phyloP scores from a whole-genome alignment of 1,140 invertebrate species.

The Papilio machaon region DNA sequence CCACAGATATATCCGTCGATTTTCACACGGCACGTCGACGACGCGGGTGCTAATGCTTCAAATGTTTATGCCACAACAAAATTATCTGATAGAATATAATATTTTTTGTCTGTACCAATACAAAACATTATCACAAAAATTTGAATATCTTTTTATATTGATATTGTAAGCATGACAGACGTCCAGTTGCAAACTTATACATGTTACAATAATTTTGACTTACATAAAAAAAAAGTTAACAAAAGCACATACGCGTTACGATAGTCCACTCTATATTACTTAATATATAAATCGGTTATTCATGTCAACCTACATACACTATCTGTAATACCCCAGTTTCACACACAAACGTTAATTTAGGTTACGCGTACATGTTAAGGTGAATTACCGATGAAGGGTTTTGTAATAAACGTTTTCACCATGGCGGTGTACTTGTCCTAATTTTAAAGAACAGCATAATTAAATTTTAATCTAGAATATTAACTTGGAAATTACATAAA shows the following conservation, averaged over 20 bases:
- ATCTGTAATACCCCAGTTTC: not conserved
- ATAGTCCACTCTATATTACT: too few relatives aligned
- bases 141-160: too few relatives aligned
- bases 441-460: not conserved
- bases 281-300: too few relatives aligned
- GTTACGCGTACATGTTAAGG: not conserved
- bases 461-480: not conserved
- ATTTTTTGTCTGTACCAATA: not conserved
- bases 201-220: too few relatives aligned
- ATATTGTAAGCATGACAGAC: too few relatives aligned
- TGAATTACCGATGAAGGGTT: not conserved
- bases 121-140: not conserved
- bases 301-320: not conserved
- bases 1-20: conserved; percentile 60
- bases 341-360: not conserved
- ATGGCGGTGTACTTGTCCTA: not conserved
- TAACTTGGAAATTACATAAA: too few relatives aligned
- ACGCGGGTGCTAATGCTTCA: conserved; percentile 41
- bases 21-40: conserved; percentile 68
- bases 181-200: too few relatives aligned
- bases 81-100: not conserved
- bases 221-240: too few relatives aligned
- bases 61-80: conserved; percentile 43
- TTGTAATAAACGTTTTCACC: not conserved
- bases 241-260: too few relatives aligned